Base-by-base conservation (phyloP, 1,140 invertebrate genomes). In the Trichoplusia ni region DNA sequence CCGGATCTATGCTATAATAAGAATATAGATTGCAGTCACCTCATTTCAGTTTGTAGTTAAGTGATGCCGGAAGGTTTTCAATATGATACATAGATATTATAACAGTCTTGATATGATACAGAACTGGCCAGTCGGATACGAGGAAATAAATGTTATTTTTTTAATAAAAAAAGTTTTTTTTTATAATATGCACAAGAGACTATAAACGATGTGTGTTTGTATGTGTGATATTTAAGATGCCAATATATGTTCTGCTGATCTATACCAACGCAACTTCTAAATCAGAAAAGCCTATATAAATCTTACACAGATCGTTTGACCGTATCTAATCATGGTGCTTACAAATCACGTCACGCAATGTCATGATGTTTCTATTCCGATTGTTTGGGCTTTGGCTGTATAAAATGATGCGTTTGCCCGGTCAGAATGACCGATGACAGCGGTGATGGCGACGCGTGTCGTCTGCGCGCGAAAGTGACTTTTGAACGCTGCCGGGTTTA, bases 291-390 rank as follows among this genome's bases (percentile, higher is more conserved):
- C 4, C n/a, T 35, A 9, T 27, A 14, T 4, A 44, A 47, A 35
- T 60, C n/a, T 29, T 11, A 60, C 40, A 37, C 9, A 46, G 18
- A 21, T 14, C 19, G 5, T 47, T 25, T 46, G 19, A 60, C 29
- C 40, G 42, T 47, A 29, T 35, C 56, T 46, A 27, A 60, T 31
- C 8, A 37, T n/a, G 0, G 11, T 35, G 42, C 42, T 60, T 60
- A 46, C 29, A 60, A 60, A 46, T 35, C 40, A 35, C 19, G 29
- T 35, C 56, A 60, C 56, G 56, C 40, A 37, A 47, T 31, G 40
- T 60, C 31, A 16, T 14, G 56, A 60, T 46, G 29, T 60, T 47
- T 47, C 29, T 27, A 60, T 54, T 38, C 11, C 51, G 11, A 54
- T 54, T 54, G 51, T 37, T 54, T 23, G 29, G 18, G 27, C 7